Conservation (phyloP, 2,113 vertebrate species). For the Rhynchomys soricoides region DNA sequence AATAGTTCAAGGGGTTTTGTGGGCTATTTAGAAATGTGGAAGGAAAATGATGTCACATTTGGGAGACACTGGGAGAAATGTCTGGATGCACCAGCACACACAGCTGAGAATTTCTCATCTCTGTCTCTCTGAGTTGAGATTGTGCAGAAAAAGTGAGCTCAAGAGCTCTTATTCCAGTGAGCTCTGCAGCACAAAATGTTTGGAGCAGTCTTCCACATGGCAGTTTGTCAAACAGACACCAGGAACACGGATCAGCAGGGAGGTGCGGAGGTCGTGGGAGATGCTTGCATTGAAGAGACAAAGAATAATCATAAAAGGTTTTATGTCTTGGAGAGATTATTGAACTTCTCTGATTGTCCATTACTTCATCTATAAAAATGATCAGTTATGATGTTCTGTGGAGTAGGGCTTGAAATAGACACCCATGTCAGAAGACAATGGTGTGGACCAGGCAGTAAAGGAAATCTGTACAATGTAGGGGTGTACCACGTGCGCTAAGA, state of each 20-base stretch:
- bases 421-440: neutral
- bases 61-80: neutral
- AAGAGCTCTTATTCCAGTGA: neutral
- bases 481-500: neutral
- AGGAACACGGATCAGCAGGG: neutral
- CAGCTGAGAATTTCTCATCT: constrained; percentile 6
- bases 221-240: neutral
- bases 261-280: neutral
- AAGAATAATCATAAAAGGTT: neutral
- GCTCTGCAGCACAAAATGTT: neutral
- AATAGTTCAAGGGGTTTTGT: constrained; percentile 40
- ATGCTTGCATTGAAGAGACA: neutral
- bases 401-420: neutral
- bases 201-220: neutral
- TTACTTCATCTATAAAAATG: neutral
- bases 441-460: neutral
- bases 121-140: constrained; percentile 31
- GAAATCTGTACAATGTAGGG: neutral
- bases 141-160: constrained; percentile 29
- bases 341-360: neutral
- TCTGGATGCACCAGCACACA: constrained; percentile 41
- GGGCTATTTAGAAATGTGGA: constrained; percentile 45
- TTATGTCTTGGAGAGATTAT: neutral
- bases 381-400: neutral
- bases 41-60: constrained; percentile 56